Percentiles rank a stretch among this genome's conserved stretches.
phyloP scores from a whole-genome alignment of 2,113 vertebrate species.

The Scomber japonicus region DNA sequence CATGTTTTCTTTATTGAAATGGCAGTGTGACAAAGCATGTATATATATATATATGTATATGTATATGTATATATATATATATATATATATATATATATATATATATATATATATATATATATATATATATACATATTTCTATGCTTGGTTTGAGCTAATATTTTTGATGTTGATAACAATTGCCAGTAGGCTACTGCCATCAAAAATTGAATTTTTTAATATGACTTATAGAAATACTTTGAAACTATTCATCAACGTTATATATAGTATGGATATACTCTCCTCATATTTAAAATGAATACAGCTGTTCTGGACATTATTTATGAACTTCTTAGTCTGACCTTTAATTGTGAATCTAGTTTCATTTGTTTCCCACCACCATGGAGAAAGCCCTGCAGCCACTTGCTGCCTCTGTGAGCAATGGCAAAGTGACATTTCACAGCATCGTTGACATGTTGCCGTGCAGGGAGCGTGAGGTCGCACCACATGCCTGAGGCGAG shows the following conservation, averaged over 20 bases:
- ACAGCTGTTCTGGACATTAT: constrained; percentile 14
- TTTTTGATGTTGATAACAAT: neutral
- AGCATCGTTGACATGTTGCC: constrained; percentile 59
- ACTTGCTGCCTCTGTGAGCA: constrained; percentile 59
- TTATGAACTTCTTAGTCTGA: constrained; percentile 54
- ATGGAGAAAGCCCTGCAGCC: constrained; percentile 56
- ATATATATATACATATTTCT: no score
- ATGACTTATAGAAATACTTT: neutral
- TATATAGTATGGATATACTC: neutral
- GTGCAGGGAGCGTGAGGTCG: constrained; percentile 62
- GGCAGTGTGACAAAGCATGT: neutral
- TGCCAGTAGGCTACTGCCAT: neutral
- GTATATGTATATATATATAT: no score
- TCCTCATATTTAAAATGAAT: constrained; percentile 14
- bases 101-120: no score
- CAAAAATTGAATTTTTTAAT: neutral
- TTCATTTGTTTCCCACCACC: constrained; percentile 56
- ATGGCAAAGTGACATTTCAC: constrained; percentile 78
- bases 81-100: no score
- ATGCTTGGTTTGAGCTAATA: neutral
- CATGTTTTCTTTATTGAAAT: neutral
- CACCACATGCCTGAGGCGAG: constrained; percentile 46
- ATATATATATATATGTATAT: no score
- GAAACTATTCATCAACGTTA: neutral
- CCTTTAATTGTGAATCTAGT: constrained; percentile 70